Conservation (phyloP, 2,888 invertebrate genomes). For the Oligia latruncula region DNA sequence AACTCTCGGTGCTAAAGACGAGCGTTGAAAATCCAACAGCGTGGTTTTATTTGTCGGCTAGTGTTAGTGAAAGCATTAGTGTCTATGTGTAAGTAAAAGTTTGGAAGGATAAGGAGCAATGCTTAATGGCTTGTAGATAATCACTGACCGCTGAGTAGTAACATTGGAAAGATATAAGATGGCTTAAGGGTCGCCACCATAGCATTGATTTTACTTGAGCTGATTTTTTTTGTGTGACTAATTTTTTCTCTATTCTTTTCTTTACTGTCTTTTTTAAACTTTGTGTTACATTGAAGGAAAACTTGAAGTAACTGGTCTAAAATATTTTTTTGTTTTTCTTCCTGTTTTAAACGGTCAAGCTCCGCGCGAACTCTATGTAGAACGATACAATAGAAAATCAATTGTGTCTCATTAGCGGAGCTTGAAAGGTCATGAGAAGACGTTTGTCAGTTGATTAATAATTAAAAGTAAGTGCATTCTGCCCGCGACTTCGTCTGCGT, state of each 20-base stretch:
- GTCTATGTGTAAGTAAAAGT: slow-evolving; percentile 17
- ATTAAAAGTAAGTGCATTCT: not conserved
- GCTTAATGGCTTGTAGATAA: slow-evolving; percentile 52
- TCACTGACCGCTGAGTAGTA: slow-evolving; percentile 37
- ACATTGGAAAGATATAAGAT: slow-evolving; percentile 32
- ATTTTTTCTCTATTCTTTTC: not conserved
- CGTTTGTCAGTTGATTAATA: not conserved
- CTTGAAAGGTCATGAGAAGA: not conserved
- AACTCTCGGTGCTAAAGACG: not conserved
- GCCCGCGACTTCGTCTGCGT: too few relatives aligned
- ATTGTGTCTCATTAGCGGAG: too few relatives aligned
- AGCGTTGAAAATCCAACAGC: not conserved
- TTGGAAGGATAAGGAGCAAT: slow-evolving; percentile 32
- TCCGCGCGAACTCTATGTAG: too few relatives aligned
- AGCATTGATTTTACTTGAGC: not conserved
- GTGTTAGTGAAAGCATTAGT: not conserved
- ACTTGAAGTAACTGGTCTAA: not conserved
- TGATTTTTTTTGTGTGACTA: not conserved
- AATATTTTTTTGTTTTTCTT: too few relatives aligned
- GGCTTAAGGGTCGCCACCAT: not conserved
- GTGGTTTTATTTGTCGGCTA: not conserved
- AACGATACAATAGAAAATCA: too few relatives aligned
- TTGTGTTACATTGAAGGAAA: not conserved
- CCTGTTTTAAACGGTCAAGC: too few relatives aligned
- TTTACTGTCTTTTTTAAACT: not conserved